Evolutionary conservation across 2,797 vertebrate genomes (phyloP), one percentile per base, ranked within the genome.

Genomic region (Acipenser oxyrinchus): DNA sequence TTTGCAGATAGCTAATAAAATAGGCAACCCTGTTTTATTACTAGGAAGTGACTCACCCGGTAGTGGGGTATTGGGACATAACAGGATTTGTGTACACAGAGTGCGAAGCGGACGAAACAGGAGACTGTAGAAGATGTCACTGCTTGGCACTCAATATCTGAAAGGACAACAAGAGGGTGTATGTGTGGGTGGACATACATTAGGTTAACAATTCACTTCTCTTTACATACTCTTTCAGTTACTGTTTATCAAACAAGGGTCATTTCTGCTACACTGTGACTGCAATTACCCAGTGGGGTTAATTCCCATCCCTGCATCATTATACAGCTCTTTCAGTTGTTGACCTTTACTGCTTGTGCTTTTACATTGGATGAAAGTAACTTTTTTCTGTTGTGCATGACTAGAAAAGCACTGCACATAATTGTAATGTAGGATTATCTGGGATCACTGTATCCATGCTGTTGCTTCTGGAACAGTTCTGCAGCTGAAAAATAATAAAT

Each of bases 111-210:
- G 37, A 5, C 37, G 0, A 37, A 37, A 37, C 88, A 82, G 81
- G 86, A 74, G 83, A 85, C 85, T 83, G 66, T 72, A 74, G 87
- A 84, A 76, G 88, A 86, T 91, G 88, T 90, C 86, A 88, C 88
- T 6, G 84, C 87, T 90, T 91, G 88, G 88, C 86, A 90, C 88
- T 72, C 76, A 82, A 82, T 37, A 37, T 37, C 37, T 37, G 37
- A 37, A 37, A 37, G 37, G 37, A 37, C 37, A 37, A 37, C 65
- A 66, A 66, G 55, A 18, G 65, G 49, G 65, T 66, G 53, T 37
- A 49, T 60, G 65, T 59, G 65, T 66, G 65, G 37, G 15, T 58
- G 65, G 13, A 66, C 13, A 10, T 49, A 49, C 55, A 6, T 49
- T 66, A 51, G 37, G 37, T 37, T 57, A 57, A 57, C n/a, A 57